phyloP scores from a whole-genome alignment of 2,113 vertebrate genomes.

The Myiagra hebetior region DNA sequence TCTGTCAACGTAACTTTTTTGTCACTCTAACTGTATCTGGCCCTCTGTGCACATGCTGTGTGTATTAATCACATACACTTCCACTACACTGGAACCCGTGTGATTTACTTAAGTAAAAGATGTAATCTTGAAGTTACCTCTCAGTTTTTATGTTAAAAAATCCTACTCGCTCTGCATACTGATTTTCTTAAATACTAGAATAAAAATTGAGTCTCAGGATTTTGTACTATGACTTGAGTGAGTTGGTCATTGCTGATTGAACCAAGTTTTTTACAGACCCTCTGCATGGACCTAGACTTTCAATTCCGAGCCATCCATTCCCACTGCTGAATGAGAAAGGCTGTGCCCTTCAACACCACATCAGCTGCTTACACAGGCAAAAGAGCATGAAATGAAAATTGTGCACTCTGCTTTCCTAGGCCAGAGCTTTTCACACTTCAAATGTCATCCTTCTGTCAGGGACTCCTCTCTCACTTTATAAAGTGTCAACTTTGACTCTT shows the following conservation, averaged over 20 bases:
- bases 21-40: not conserved
- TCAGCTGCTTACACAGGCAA: not conserved
- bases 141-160: not conserved
- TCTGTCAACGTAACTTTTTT: not conserved
- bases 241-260: not conserved
- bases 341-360: not conserved
- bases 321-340: rapidly evolving
- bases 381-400: not conserved
- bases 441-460: not conserved
- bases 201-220: not conserved
- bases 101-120: not conserved
- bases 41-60: not conserved
- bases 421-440: not conserved
- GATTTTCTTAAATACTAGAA: not conserved
- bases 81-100: not conserved
- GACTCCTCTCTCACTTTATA: not conserved
- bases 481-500: not conserved
- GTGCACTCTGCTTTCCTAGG: not conserved
- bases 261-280: not conserved
- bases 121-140: not conserved
- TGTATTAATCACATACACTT: not conserved
- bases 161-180: not conserved
- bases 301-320: not conserved
- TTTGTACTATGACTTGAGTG: not conserved
- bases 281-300: not conserved